Percentiles rank a stretch among this genome's conserved stretches.
phyloP scores from a whole-genome alignment of 2,113 vertebrate genomes.

The Sebastes fasciatus region DNA sequence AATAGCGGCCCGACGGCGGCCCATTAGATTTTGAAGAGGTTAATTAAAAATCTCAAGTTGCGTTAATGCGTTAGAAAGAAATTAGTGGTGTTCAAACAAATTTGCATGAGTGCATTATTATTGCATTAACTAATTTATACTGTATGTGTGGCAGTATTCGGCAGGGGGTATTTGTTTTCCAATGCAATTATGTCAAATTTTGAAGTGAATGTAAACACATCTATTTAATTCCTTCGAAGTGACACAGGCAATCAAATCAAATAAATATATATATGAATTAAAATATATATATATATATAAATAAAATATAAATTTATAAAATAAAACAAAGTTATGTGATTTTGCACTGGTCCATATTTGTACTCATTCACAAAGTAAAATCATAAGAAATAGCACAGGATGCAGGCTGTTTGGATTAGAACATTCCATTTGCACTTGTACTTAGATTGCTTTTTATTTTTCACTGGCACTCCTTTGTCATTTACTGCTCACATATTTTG shows the following conservation, averaged over 20 bases:
- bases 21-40: no score
- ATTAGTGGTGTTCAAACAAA: no score
- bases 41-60: no score
- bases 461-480: not conserved
- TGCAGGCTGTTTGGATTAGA: not conserved
- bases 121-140: not conserved
- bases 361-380: not conserved
- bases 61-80: no score
- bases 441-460: not conserved
- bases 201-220: no score
- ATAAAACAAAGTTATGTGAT: not conserved
- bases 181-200: not conserved
- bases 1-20: no score
- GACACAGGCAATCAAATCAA: no score
- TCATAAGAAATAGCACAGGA: not conserved
- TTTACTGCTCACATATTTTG: constrained; percentile 1
- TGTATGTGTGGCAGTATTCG: not conserved
- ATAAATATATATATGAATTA: no score
- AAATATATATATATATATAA: no score
- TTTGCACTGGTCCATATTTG: not conserved
- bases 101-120: no score
- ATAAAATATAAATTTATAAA: no score
- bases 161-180: not conserved
- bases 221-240: no score
- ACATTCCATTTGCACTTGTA: not conserved